Evolutionary conservation across 2,113 vertebrate species (phyloP).

Genomic region (Varanus komodoensis): DNA sequence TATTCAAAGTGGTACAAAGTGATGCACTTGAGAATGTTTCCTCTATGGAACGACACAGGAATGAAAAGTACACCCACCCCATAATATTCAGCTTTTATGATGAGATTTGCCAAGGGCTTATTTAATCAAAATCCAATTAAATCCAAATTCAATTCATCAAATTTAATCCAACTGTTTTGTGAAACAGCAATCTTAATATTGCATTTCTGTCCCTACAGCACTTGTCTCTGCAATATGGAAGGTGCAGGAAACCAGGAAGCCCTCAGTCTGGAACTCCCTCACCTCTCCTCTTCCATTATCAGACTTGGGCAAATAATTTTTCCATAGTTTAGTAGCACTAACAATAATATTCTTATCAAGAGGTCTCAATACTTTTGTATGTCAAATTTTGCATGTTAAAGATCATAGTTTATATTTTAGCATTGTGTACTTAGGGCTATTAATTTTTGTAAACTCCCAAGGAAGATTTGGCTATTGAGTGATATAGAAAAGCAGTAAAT

Average conservation of each 20-base stretch:
- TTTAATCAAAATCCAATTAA: neutral
- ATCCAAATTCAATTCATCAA: neutral
- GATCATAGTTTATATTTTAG: too few relatives aligned
- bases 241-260: neutral
- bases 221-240: neutral
- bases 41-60: neutral
- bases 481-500: too few relatives aligned
- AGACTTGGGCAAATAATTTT: neutral
- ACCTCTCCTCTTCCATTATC: neutral
- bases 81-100: neutral
- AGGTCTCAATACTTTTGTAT: too few relatives aligned
- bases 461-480: too few relatives aligned
- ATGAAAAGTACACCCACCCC: neutral
- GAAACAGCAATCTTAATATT: neutral
- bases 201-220: neutral
- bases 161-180: neutral
- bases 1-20: slow-evolving; percentile 15
- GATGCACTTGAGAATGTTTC: neutral
- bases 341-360: too few relatives aligned
- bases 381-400: too few relatives aligned
- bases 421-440: too few relatives aligned
- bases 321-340: neutral
- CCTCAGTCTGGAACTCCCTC: neutral
- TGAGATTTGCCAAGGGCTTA: neutral
- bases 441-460: too few relatives aligned